Evolutionary conservation across 2,797 vertebrate species (phyloP), one percentile per base, ranked within the genome.

Genomic region (Cossypha dichroa): DNA sequence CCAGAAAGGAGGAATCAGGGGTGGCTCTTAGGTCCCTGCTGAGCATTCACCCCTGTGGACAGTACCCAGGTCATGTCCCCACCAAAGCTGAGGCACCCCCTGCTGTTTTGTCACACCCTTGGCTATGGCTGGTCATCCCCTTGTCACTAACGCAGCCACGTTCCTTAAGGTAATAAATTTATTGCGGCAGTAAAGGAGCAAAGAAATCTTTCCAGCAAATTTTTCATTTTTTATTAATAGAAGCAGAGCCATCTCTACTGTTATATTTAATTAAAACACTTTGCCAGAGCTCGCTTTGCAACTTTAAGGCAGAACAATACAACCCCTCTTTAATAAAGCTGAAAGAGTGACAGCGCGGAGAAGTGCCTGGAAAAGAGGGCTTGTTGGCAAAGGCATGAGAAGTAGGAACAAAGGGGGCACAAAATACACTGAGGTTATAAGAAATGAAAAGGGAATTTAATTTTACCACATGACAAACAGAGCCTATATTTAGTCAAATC

Each of bases 11-110:
- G 46, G 76, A 43, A 60, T 9, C 18, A 33, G 25, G 33, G 29
- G 25, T 1, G 3, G 62, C 45, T 77, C 55, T 52, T 3, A 33
- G 33, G 26, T 25, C 52, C 67, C 54, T 68, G 46, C 62, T 33
- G 69, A 64, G 56, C 49, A 68, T 21, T 60, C 4, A 1, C 1
- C 22, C 19, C 54, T 28, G 10, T 3, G 13, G 15, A 18, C 0
- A 3, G 19, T 46, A 56, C 52, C 67, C 19, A 64, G n/a, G 6
- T 10, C 11, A 10, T 0, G 2, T 18, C n/a, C 40, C n/a, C n/a
- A 43, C 16, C n/a, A 25, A 31, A 64, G 28, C 1, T 0, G 0
- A 49, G 26, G 40, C n/a, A 18, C 9, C 9, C 4, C 12, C 43
- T 62, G n/a, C 40, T 55, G 13, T 22, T 76, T 22, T 41, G 12